phyloP scores from a whole-genome alignment of 2,797 vertebrate genomes.

The Galago senegalensis region DNA sequence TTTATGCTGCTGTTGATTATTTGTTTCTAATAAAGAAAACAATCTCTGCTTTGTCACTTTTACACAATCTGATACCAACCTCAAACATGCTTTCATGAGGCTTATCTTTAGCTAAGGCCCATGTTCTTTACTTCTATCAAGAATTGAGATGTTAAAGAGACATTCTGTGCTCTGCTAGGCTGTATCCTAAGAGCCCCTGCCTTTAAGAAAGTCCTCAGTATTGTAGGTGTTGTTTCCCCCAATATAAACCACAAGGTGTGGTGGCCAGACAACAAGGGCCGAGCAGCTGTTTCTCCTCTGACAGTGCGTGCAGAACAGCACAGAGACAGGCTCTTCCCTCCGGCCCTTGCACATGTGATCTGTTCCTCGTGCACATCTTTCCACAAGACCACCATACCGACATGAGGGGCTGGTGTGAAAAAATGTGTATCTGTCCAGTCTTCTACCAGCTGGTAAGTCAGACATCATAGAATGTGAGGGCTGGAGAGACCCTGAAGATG shows the following conservation, averaged over 20 bases:
- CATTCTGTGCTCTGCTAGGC: background rate
- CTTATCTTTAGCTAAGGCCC: background rate
- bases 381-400: background rate
- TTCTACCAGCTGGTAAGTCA: background rate
- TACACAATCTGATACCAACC: background rate
- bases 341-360: background rate
- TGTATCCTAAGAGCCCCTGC: background rate
- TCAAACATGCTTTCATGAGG: background rate
- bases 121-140: background rate
- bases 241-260: background rate
- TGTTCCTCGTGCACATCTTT: background rate
- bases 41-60: background rate
- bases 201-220: background rate
- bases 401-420: too few relatives aligned
- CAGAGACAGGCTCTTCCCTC: background rate
- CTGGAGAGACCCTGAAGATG: background rate
- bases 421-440: background rate
- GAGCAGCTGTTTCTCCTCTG: background rate
- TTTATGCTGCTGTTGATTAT: background rate
- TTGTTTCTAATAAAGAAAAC: background rate
- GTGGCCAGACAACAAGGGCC: background rate
- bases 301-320: background rate
- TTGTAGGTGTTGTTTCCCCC: background rate
- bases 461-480: background rate
- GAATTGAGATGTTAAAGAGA: conserved; percentile 18